These are phyloP conservation scores for Deilephila elpenor DNA, from an alignment of 2,888 invertebrate genomes.

Conservation along the genomic window DNA sequence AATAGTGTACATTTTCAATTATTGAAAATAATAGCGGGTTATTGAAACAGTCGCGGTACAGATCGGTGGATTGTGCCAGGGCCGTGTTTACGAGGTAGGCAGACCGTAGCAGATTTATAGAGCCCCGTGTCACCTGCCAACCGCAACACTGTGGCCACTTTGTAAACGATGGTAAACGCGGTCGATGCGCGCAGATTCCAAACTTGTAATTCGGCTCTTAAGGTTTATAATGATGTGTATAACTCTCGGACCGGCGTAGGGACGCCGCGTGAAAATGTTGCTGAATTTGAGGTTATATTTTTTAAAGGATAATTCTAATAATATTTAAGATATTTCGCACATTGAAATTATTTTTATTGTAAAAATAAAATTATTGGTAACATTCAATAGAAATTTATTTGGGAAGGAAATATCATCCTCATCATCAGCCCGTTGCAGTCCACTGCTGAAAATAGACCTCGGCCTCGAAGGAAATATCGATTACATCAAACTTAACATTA, in stretches of 20 bases:
- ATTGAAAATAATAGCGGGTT: conserved; percentile 62
- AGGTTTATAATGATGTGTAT: conserved; percentile 45
- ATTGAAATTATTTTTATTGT: background rate
- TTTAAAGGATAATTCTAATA: background rate
- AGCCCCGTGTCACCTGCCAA: conserved; percentile 75
- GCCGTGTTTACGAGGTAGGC: conserved; percentile 65
- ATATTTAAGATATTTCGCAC: background rate
- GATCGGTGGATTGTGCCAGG: conserved; percentile 65
- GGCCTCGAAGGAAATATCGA: too few species aligned
- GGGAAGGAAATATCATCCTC: too few species aligned
- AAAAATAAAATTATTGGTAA: background rate
- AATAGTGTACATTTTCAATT: conserved; percentile 49
- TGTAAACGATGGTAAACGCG: conserved; percentile 52
- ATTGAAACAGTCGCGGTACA: conserved; percentile 64
- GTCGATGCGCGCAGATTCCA: conserved; percentile 45
- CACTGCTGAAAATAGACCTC: too few species aligned
- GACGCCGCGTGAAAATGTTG: conserved; percentile 9
- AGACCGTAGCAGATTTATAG: conserved; percentile 71
- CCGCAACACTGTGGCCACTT: conserved; percentile 69
- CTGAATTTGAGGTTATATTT: background rate
- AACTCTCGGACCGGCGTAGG: conserved; percentile 16
- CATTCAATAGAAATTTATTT: too few species aligned
- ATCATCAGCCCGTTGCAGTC: too few species aligned
- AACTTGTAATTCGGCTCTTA: conserved; percentile 45
- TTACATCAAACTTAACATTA: too few species aligned